Evolutionary conservation across 2,888 invertebrate species (phyloP).

Genomic region (Drosophila leonis): DNA sequence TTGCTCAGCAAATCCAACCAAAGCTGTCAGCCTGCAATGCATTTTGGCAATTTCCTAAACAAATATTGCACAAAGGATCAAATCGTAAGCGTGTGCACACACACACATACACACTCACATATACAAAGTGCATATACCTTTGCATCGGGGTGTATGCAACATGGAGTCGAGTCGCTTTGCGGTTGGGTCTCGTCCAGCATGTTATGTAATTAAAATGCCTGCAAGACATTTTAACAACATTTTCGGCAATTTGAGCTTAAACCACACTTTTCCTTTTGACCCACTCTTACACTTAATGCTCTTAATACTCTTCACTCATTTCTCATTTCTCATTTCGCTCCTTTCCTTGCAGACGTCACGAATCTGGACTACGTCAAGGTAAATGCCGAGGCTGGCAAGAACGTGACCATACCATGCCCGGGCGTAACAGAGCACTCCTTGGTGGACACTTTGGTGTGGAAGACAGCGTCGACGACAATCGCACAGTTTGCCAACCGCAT

Average conservation of each 20-base stretch:
- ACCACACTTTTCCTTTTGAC: constrained; percentile 26
- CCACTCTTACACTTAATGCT: too few species aligned
- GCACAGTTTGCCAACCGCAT: constrained; percentile 86
- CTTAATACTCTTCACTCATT: not conserved
- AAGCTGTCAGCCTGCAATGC: constrained; percentile 40
- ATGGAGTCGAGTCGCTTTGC: constrained; percentile 31
- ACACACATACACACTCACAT: not conserved
- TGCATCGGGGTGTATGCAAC: constrained; percentile 28
- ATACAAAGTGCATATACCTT: not conserved
- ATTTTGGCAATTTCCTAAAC: constrained; percentile 71
- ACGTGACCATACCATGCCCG: constrained; percentile 89
- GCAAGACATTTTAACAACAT: constrained; percentile 57
- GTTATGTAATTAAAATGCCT: constrained; percentile 77
- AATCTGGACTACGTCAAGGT: constrained; percentile 87
- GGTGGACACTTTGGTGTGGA: constrained; percentile 89
- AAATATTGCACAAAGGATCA: constrained; percentile 75
- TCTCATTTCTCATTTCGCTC: not conserved
- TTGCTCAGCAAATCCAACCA: constrained; percentile 5
- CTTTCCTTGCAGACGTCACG: constrained; percentile 86
- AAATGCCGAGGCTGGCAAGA: constrained; percentile 88
- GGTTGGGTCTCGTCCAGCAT: constrained; percentile 50
- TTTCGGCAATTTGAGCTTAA: constrained; percentile 57
- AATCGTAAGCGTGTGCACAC: constrained; percentile 33
- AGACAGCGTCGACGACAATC: constrained; percentile 85
- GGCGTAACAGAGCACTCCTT: constrained; percentile 89